These are phyloP conservation scores for Nycticryphes semicollaris DNA, from an alignment of 2,113 vertebrate genomes.

Conservation along the genomic window DNA sequence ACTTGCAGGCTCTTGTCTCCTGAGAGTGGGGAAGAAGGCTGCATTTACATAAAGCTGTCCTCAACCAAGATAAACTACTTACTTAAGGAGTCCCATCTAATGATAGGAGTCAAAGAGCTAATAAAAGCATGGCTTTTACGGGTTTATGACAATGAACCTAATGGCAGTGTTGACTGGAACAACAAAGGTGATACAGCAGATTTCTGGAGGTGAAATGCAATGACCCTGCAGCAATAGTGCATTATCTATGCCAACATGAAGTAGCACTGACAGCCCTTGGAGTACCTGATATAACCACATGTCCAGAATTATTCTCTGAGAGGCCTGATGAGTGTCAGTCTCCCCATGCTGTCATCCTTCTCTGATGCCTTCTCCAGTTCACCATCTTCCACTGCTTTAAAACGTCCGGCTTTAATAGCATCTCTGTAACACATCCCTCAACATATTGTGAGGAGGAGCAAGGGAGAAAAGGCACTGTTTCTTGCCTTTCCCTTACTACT, in stretches of 20 bases:
- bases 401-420: background rate
- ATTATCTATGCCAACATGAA: background rate
- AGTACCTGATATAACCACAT: fast-evolving
- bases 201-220: background rate
- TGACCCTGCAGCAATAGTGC: background rate
- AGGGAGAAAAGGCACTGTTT: background rate
- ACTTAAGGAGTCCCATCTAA: background rate
- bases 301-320: background rate
- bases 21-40: background rate
- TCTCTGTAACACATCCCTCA: background rate
- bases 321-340: background rate
- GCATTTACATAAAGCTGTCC: background rate
- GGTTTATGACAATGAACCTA: background rate
- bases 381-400: background rate
- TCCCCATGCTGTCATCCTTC: background rate
- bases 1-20: background rate
- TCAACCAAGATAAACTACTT: background rate
- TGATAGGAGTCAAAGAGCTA: background rate
- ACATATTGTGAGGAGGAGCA: background rate
- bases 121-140: background rate
- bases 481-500: background rate
- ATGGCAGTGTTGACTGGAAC: background rate
- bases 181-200: background rate
- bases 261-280: background rate
- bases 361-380: background rate